Conservation (phyloP, 2,797 vertebrate genomes). For the Parotocinclus haroldoi region DNA sequence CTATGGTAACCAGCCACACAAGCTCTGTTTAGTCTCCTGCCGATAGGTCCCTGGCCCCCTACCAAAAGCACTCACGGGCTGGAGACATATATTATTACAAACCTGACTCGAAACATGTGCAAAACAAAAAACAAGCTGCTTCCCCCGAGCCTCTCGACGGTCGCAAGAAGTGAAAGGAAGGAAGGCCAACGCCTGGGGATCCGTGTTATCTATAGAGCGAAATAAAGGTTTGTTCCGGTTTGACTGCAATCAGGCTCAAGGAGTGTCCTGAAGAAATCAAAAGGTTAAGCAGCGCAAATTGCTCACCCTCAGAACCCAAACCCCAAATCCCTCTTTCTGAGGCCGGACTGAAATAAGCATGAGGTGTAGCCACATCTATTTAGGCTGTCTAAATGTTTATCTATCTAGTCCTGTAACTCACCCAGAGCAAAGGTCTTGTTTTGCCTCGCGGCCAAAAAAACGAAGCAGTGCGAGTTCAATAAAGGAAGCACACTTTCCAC, state of each 20-base stretch:
- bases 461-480: too few relatives aligned
- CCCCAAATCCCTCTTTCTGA: too few relatives aligned
- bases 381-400: conserved; percentile 77
- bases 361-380: conserved; percentile 62
- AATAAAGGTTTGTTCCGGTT: background rate
- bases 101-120: conserved; percentile 59
- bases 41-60: conserved; percentile 62
- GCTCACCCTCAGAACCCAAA: background rate
- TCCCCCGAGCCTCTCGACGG: conserved; percentile 43
- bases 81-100: conserved; percentile 61
- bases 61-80: conserved; percentile 64
- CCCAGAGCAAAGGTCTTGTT: conserved; percentile 50
- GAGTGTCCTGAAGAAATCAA: background rate
- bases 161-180: conserved; percentile 48
- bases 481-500: too few relatives aligned
- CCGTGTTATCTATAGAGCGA: conserved; percentile 1
- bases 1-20: conserved; percentile 70
- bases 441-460: conserved; percentile 43
- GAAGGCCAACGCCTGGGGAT: conserved; percentile 4
- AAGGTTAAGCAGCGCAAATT: background rate
- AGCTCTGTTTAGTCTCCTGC: conserved; percentile 69
- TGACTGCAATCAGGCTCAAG: background rate
- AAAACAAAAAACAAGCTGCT: conserved; percentile 47
- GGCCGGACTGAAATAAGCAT: conserved; percentile 58
- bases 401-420: conserved; percentile 60